These are phyloP conservation scores for Rambutsinella grinnellia DNA, from an alignment of 2,888 invertebrate species.

Conservation along the genomic window DNA sequence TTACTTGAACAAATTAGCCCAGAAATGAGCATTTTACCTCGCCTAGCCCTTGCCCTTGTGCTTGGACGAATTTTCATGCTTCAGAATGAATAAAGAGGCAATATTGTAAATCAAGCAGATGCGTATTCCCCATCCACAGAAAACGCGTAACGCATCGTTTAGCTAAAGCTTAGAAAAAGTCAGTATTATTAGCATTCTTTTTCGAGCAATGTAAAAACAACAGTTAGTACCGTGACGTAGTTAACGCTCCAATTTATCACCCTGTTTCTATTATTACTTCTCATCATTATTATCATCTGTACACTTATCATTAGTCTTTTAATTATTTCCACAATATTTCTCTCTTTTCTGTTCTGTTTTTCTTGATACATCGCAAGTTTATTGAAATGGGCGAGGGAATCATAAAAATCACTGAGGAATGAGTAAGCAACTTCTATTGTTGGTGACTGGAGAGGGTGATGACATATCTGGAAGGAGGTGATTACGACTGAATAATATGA, in stretches of 20 bases:
- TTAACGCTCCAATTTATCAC: conserved; percentile 31
- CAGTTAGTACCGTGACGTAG: not conserved
- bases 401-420: too few species aligned
- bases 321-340: conserved; percentile 27
- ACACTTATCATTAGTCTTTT: conserved; percentile 20
- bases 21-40: not conserved
- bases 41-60: not conserved
- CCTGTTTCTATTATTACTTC: not conserved
- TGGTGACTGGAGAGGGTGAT: conserved; percentile 18
- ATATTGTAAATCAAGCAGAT: conserved; percentile 42
- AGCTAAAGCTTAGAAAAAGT: not conserved
- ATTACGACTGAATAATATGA: conserved; percentile 1
- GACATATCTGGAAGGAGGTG: conserved; percentile 27
- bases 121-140: conserved; percentile 8
- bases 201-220: not conserved
- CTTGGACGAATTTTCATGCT: too few species aligned
- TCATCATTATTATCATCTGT: conserved; percentile 11
- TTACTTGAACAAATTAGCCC: conserved; percentile 40
- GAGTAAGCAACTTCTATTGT: not conserved
- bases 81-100: conserved; percentile 25
- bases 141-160: not conserved
- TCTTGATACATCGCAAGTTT: not conserved
- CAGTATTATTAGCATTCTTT: not conserved
- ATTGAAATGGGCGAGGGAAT: conserved; percentile 13
- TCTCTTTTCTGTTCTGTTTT: not conserved